phyloP scores from a whole-genome alignment of 2,888 invertebrate genomes.

The Tenthredo mesomela region DNA sequence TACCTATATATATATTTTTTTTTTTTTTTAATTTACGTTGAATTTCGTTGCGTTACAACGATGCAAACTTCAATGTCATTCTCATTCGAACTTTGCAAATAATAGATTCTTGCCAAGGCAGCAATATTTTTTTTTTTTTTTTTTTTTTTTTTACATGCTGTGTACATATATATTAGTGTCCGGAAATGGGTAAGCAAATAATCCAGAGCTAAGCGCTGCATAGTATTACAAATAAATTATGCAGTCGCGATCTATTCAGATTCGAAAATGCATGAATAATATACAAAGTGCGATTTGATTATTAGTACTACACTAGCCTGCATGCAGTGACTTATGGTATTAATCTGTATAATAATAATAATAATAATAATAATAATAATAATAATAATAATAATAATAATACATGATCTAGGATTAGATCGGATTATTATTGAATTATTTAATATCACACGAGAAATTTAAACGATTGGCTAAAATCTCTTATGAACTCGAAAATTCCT shows the following conservation, averaged over 20 bases:
- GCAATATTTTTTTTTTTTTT: too few relatives aligned
- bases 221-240: not conserved
- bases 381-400: not conserved
- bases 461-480: constrained; percentile 2
- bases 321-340: too few relatives aligned
- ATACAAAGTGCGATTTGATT: not conserved
- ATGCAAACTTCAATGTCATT: too few relatives aligned
- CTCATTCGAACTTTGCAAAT: not conserved
- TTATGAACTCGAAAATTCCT: not conserved
- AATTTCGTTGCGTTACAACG: too few relatives aligned
- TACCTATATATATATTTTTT: too few relatives aligned
- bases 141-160: too few relatives aligned
- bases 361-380: too few relatives aligned
- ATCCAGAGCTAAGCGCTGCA: not conserved
- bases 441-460: constrained; percentile 5
- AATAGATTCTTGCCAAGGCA: not conserved
- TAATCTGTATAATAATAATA: not conserved
- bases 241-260: not conserved
- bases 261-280: not conserved
- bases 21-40: too few relatives aligned
- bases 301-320: too few relatives aligned
- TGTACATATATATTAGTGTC: not conserved
- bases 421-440: too few relatives aligned
- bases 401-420: not conserved
- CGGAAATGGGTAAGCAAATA: constrained; percentile 30